Conservation (phyloP, 2,797 vertebrate genomes). For the Chaetodon trifasciatus region DNA sequence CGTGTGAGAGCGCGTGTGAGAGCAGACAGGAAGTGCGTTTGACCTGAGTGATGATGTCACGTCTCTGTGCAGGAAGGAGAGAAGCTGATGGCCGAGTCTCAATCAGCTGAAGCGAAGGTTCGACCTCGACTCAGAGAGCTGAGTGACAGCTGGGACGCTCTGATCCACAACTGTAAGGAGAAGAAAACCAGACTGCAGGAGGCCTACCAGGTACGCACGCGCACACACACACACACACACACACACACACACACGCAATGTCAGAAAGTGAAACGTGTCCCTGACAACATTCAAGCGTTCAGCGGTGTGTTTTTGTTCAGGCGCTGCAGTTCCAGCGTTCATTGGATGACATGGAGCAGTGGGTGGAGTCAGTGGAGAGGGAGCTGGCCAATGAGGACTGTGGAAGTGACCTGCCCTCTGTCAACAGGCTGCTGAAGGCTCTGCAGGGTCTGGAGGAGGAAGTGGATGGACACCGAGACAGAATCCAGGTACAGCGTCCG, state of each 20-base stretch:
- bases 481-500: constrained; percentile 68
- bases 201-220: constrained; percentile 86
- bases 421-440: constrained; percentile 85
- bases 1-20: too few relatives aligned
- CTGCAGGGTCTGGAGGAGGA: constrained; percentile 89
- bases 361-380: constrained; percentile 85
- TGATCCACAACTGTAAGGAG: constrained; percentile 87
- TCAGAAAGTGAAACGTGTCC: too few relatives aligned
- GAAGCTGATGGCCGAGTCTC: constrained; percentile 81
- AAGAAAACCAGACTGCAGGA: constrained; percentile 87
- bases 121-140: constrained; percentile 86
- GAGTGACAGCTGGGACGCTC: constrained; percentile 86
- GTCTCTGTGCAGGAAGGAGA: constrained; percentile 86
- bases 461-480: constrained; percentile 81
- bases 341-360: constrained; percentile 87
- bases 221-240: constrained; percentile 21
- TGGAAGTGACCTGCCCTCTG: constrained; percentile 82
- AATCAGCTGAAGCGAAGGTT: constrained; percentile 83
- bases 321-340: constrained; percentile 87
- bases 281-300: too few relatives aligned
- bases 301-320: constrained; percentile 66
- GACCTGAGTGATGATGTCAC: neutral
- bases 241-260: constrained; percentile 11
- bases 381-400: constrained; percentile 80
- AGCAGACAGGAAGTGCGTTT: neutral